These are phyloP conservation scores for Cheilosia soror DNA, from an alignment of 2,888 invertebrate genomes.

Conservation along the genomic window DNA sequence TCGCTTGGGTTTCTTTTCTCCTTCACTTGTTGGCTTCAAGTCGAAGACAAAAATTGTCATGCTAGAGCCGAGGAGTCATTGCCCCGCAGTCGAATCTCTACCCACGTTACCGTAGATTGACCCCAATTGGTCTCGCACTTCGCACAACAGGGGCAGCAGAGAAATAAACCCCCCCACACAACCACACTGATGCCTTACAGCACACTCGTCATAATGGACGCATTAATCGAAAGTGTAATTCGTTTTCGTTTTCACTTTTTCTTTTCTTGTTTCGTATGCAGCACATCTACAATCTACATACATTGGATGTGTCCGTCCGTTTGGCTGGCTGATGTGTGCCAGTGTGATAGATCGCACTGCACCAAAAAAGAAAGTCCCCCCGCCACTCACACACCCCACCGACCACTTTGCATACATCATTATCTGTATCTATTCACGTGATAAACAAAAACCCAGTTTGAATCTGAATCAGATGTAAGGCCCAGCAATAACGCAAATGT, in stretches of 20 bases:
- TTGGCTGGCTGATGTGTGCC: constrained; percentile 27
- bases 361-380: constrained; percentile 68
- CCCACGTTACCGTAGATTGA: constrained; percentile 48
- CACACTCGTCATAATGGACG: constrained; percentile 60
- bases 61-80: constrained; percentile 51
- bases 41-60: constrained; percentile 54
- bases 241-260: constrained; percentile 70
- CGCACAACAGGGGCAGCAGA: constrained; percentile 36
- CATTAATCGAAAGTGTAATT: constrained; percentile 75
- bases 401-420: constrained; percentile 28
- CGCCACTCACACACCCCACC: constrained; percentile 38
- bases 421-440: constrained; percentile 55
- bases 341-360: constrained; percentile 20
- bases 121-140: constrained; percentile 49
- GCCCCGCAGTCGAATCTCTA: constrained; percentile 55
- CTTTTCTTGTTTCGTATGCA: constrained; percentile 68
- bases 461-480: constrained; percentile 60
- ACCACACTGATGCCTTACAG: constrained; percentile 9
- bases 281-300: background rate
- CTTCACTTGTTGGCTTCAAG: constrained; percentile 36
- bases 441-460: constrained; percentile 53
- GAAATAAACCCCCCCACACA: constrained; percentile 3
- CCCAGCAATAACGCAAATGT: background rate
- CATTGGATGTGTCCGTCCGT: constrained; percentile 9
- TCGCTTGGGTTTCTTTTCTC: constrained; percentile 62